Evolutionary conservation across 2,888 invertebrate genomes (phyloP).

Genomic region (Strigamia transsilvanica): DNA sequence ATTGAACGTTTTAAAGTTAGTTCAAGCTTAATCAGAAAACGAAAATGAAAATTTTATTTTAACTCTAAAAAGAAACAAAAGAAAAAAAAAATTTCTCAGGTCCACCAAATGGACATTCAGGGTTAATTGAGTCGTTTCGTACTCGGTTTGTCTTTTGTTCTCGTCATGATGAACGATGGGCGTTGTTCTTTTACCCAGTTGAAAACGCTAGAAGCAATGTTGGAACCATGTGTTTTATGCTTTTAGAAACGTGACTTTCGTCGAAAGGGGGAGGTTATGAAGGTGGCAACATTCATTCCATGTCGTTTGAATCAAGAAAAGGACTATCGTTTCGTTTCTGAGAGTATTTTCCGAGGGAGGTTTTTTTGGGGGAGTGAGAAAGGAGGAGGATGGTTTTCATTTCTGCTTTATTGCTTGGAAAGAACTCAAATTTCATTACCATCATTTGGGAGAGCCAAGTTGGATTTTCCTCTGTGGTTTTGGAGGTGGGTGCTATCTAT

Average conservation of each 20-base stretch:
- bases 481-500: conserved; percentile 17
- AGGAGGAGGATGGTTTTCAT: conserved; percentile 32
- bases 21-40: too few relatives aligned
- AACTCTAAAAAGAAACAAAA: too few relatives aligned
- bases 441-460: conserved; percentile 36
- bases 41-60: not conserved
- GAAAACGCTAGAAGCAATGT: conserved; percentile 2
- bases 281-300: conserved; percentile 37
- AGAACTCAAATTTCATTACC: conserved; percentile 44
- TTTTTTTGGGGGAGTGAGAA: not conserved
- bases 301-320: conserved; percentile 37
- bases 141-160: conserved; percentile 1
- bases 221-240: conserved; percentile 37
- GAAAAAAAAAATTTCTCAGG: not conserved
- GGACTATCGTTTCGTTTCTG: conserved; percentile 17
- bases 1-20: not conserved
- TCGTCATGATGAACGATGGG: conserved; percentile 29
- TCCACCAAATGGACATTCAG: not conserved
- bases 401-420: conserved; percentile 42
- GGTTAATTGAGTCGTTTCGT: conserved; percentile 12
- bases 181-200: conserved; percentile 12
- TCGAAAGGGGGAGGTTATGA: conserved; percentile 32
- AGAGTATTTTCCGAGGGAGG: conserved; percentile 2
- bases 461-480: conserved; percentile 42
- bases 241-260: conserved; percentile 26